Percentiles rank a stretch among this genome's conserved stretches.
Evolutionary conservation across 35 echinoderm and acorn worm genomes (phyloP).

Genomic region (Strongylocentrotus purpuratus): DNA sequence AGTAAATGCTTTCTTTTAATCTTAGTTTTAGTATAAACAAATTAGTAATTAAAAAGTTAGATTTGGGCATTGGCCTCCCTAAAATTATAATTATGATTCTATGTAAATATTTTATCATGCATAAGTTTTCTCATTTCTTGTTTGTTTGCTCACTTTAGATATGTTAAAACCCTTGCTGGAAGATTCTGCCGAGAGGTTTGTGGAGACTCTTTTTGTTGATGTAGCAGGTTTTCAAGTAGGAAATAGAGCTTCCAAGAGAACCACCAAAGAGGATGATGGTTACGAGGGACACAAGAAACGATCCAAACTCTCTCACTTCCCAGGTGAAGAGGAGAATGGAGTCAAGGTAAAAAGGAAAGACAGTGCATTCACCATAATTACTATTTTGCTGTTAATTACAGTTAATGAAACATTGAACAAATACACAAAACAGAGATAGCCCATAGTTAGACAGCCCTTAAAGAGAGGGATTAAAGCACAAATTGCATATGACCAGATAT

Average conservation of each 20-base stretch:
- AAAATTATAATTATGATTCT: too few species aligned
- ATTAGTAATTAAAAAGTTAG: too few species aligned
- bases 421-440: too few species aligned
- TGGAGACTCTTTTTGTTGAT: constrained; percentile 74
- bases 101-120: not conserved
- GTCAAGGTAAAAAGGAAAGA: not conserved
- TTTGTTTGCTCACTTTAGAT: constrained; percentile 60
- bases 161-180: constrained; percentile 93
- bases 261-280: constrained; percentile 81
- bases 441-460: too few species aligned
- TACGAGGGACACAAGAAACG: constrained; percentile 65
- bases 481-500: too few species aligned
- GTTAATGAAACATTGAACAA: too few species aligned
- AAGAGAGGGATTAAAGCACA: too few species aligned
- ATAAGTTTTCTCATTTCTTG: not conserved
- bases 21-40: too few species aligned
- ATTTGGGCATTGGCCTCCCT: too few species aligned
- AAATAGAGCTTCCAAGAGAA: constrained; percentile 65
- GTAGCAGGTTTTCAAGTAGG: constrained; percentile 58
- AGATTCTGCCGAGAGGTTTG: constrained; percentile 95
- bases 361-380: too few species aligned
- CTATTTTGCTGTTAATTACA: too few species aligned
- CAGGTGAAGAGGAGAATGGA: constrained; percentile 9
- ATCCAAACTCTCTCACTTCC: constrained; percentile 45
- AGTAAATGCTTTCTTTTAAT: too few species aligned